A percentile compares a stretch with the other conserved stretches of the same genome.
These are phyloP conservation scores for Pachycephala philippinensis DNA, from an alignment of 2,113 vertebrate genomes.

Conservation along the genomic window DNA sequence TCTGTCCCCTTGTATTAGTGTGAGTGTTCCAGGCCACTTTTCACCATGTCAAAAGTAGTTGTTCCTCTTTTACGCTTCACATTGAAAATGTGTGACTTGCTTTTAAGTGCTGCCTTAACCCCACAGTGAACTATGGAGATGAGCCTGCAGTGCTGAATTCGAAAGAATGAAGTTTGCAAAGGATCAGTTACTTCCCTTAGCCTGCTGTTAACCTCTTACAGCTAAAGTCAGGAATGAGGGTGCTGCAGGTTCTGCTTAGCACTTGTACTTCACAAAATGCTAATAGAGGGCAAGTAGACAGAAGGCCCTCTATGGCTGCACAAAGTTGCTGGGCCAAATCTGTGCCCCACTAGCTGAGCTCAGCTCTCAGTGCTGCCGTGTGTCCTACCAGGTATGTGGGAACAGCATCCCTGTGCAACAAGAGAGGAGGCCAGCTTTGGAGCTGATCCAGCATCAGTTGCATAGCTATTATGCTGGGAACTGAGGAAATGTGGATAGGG, in stretches of 20 bases:
- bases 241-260: background rate
- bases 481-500: background rate
- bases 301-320: background rate
- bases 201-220: background rate
- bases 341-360: background rate
- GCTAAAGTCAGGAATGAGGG: background rate
- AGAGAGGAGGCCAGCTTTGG: background rate
- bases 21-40: background rate
- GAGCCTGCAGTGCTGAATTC: background rate
- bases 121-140: background rate
- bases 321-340: background rate
- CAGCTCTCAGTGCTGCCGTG: background rate
- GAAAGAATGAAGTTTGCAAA: background rate
- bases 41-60: background rate
- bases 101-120: background rate
- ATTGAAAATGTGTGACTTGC: background rate
- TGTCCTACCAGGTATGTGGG: background rate
- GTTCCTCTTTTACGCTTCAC: background rate
- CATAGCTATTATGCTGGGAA: background rate
- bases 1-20: background rate
- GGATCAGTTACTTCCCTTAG: background rate
- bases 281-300: background rate
- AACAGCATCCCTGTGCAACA: background rate
- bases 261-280: background rate
- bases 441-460: background rate